These are phyloP conservation scores for Sturnus vulgaris DNA, from an alignment of 2,113 vertebrate species.

Conservation along the genomic window DNA sequence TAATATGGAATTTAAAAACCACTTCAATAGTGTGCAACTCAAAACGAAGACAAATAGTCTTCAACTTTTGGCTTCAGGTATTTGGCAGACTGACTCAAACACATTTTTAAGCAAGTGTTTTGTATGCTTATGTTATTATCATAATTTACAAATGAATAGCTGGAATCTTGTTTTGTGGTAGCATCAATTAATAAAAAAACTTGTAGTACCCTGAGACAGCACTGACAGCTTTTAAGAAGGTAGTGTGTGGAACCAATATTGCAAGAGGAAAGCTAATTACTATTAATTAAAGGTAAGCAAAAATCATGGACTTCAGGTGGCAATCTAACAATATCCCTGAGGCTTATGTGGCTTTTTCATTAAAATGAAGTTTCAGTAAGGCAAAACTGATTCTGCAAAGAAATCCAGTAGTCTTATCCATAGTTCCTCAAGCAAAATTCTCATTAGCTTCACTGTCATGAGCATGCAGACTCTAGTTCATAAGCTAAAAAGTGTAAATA, in stretches of 20 bases:
- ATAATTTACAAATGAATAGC: neutral
- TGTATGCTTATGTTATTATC: neutral
- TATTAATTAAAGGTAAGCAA: neutral
- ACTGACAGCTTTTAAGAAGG: neutral
- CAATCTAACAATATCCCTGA: neutral
- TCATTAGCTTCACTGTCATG: slow-evolving; percentile 8
- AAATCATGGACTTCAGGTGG: neutral
- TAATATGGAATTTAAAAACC: neutral
- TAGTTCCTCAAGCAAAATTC: slow-evolving; percentile 7
- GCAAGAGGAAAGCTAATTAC: neutral
- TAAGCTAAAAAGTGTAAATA: neutral
- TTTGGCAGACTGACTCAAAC: neutral
- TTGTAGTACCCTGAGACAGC: neutral
- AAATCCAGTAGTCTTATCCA: neutral
- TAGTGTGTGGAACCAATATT: neutral
- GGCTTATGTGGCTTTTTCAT: slow-evolving; percentile 1
- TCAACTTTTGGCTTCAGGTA: neutral
- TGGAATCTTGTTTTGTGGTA: neutral
- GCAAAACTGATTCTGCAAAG: slow-evolving; percentile 7
- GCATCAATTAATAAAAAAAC: neutral
- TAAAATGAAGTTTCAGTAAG: neutral
- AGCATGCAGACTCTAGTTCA: neutral
- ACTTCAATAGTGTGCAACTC: neutral
- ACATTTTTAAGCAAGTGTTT: neutral
- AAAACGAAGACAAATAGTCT: neutral